Percentiles rank a stretch among this genome's conserved stretches.
These are phyloP conservation scores for Monopterus albus DNA, from an alignment of 2,113 vertebrate species.

Conservation along the genomic window DNA sequence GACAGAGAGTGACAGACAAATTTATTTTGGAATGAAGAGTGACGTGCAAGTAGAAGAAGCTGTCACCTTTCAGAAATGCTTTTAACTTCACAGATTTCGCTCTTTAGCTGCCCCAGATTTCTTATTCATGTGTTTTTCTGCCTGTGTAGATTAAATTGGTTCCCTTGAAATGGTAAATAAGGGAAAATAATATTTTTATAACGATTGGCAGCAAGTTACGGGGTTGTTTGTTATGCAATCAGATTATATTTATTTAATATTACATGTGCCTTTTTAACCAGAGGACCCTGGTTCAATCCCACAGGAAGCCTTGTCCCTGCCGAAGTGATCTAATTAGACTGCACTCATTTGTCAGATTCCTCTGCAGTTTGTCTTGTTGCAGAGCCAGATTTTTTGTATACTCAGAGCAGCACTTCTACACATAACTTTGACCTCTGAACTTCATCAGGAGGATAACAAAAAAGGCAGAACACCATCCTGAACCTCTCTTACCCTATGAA, in stretches of 20 bases:
- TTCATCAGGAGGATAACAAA: background rate
- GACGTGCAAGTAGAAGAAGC: conserved; percentile 46
- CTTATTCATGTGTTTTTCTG: conserved; percentile 24
- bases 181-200: conserved; percentile 1
- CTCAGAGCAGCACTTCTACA: background rate
- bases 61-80: conserved; percentile 56
- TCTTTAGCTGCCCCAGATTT: conserved; percentile 15
- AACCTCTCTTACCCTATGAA: background rate
- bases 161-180: conserved; percentile 19
- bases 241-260: background rate
- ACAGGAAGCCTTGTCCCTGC: background rate
- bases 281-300: background rate
- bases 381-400: background rate
- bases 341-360: background rate
- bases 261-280: background rate
- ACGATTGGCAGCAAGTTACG: background rate
- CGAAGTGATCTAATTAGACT: background rate
- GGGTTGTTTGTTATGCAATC: background rate
- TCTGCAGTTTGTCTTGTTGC: background rate
- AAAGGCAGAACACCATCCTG: background rate
- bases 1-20: conserved; percentile 57
- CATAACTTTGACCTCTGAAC: background rate
- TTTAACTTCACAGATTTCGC: conserved; percentile 33
- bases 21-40: conserved; percentile 61
- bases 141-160: conserved; percentile 4